A percentile compares a stretch with the other conserved stretches of the same genome.
Conservation (phyloP, 2,888 invertebrate genomes). For the Amblyjoppa fuscipennis region DNA sequence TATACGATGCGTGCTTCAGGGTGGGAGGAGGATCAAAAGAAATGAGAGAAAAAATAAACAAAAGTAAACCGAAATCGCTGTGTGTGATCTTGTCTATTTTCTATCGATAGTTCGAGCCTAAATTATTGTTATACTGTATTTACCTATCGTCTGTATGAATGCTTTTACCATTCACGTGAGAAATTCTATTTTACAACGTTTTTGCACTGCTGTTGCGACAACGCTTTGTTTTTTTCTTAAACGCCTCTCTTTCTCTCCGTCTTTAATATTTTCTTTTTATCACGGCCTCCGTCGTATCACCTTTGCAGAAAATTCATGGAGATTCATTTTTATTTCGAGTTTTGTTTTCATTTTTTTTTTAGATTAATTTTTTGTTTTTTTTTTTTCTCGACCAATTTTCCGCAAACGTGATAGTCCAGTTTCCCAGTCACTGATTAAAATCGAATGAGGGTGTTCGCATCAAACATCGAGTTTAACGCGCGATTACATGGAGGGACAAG, state of each 20-base stretch:
- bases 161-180: slow-evolving; percentile 76
- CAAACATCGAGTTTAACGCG: slow-evolving; percentile 30
- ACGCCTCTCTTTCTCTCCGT: slow-evolving; percentile 47
- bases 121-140: slow-evolving; percentile 82
- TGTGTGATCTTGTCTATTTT: slow-evolving; percentile 83
- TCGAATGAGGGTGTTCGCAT: slow-evolving; percentile 36
- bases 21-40: slow-evolving; percentile 29
- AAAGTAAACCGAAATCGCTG: slow-evolving; percentile 75
- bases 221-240: slow-evolving; percentile 50
- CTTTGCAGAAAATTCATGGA: slow-evolving; percentile 35
- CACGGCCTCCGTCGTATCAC: slow-evolving; percentile 7
- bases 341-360: not conserved
- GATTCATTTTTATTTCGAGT: not conserved
- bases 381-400: slow-evolving; percentile 16
- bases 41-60: slow-evolving; percentile 66
- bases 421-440: slow-evolving; percentile 17
- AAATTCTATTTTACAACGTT: slow-evolving; percentile 72
- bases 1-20: slow-evolving; percentile 3
- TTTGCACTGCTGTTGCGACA: slow-evolving; percentile 75
- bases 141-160: slow-evolving; percentile 79
- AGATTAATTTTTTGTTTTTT: not conserved
- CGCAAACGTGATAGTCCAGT: slow-evolving; percentile 12
- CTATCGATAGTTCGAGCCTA: slow-evolving; percentile 82
- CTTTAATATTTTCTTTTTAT: slow-evolving; percentile 41
- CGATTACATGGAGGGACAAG: slow-evolving; percentile 50